phyloP scores from a whole-genome alignment of 1,140 invertebrate species.

The Maniola jurtina region DNA sequence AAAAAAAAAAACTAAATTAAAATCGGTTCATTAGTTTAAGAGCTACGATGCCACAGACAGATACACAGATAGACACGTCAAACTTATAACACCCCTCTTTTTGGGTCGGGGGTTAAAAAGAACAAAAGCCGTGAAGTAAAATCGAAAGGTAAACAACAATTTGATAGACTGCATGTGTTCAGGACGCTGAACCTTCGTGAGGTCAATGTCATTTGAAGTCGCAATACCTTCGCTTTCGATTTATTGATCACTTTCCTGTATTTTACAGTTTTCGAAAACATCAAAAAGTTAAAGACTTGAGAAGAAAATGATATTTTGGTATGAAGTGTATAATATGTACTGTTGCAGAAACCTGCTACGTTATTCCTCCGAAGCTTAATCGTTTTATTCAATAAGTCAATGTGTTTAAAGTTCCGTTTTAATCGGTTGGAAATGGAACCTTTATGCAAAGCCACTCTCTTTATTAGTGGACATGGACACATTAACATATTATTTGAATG shows the following conservation, averaged over 20 bases:
- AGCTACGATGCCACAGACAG: too few species aligned
- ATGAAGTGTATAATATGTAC: too few species aligned
- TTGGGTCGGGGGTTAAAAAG: too few species aligned
- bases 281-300: not conserved
- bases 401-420: not conserved
- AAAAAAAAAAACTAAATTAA: too few species aligned
- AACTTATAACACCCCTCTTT: too few species aligned
- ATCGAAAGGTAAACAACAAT: slow-evolving; percentile 21
- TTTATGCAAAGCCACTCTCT: not conserved
- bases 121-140: slow-evolving; percentile 16
- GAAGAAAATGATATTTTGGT: too few species aligned
- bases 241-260: slow-evolving; percentile 14
- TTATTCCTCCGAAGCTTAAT: not conserved
- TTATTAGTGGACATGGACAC: not conserved
- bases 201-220: slow-evolving; percentile 33
- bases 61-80: too few species aligned
- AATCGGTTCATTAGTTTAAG: too few species aligned
- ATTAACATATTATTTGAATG: not conserved
- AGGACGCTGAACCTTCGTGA: slow-evolving; percentile 33
- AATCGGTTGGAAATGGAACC: not conserved
- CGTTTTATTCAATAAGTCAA: not conserved
- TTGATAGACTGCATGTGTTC: slow-evolving; percentile 12
- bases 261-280: slow-evolving; percentile 11
- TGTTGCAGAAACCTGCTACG: not conserved
- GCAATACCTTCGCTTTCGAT: slow-evolving; percentile 24